Base-by-base conservation (phyloP, 1,140 invertebrate species). In the Papilio aristodemus region DNA sequence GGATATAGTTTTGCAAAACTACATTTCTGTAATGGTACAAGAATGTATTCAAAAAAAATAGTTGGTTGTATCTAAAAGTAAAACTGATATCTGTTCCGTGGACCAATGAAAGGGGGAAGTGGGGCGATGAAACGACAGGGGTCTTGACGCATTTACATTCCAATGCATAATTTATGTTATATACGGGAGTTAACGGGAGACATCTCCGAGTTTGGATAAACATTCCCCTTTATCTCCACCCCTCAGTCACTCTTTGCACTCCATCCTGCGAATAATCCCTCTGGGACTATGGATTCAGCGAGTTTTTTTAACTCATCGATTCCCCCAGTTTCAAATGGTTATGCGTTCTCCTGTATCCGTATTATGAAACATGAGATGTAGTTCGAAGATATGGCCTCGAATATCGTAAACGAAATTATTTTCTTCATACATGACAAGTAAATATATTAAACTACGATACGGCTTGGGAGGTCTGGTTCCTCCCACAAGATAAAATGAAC, bases 101-200 rank as follows among this genome's bases (percentile, higher is more conserved):
- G 32, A 54, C 43, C 50, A 67, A 50, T 63, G 57, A 39, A 38
- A 37, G 60, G 8, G 68, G 58, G 58, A 43, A 63, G 4, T 41
- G 58, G 58, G 43, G 36, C 46, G 66, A 38, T 59, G 66, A 59
- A 71, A 70, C 69, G 70, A 66, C 63, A 70, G 66, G 68, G 69
- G 58, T 68, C 66, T 46, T 59, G 57, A 38, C 59, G 68, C 82
- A 90, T 90, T 90, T 86, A 79, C 86, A 90, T 90, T 87, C 85
- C 83, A 89, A 90, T 90, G 88, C 84, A 90, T 90, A 89, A 85
- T 88, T 89, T 88, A 87, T 79, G 81, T 78, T 76, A 84, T 78
- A 73, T 83, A 77, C 73, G 73, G 71, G 75, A 66, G 63, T 66
- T 66, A 66, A 66, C 74, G 69, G 71, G 78, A 75, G 73, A 75